Conservation (phyloP, 2,113 vertebrate genomes). For the Chascanopsetta lugubris region DNA sequence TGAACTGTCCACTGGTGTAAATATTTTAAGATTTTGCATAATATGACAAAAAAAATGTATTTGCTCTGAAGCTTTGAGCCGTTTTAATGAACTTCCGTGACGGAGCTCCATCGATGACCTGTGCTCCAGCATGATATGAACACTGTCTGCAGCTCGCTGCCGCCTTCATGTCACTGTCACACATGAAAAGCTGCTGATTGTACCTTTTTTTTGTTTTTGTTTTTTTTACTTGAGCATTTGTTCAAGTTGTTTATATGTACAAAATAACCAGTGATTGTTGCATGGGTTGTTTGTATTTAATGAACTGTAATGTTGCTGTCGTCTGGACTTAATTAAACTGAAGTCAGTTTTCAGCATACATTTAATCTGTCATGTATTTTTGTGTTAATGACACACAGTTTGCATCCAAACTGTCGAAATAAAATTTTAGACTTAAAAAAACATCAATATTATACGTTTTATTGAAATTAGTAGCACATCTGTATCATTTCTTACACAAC, state of each 20-base stretch:
- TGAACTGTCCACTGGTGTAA: constrained; percentile 3
- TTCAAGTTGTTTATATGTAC: constrained; percentile 68
- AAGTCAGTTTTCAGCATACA: constrained; percentile 9
- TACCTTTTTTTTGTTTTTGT: constrained; percentile 8
- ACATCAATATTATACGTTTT: too few species aligned
- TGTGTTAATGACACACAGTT: background rate
- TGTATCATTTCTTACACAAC: too few species aligned
- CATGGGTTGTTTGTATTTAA: constrained; percentile 59
- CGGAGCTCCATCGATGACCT: too few species aligned
- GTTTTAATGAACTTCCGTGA: constrained; percentile 13
- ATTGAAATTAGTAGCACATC: too few species aligned
- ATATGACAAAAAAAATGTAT: background rate
- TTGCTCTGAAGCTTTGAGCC: background rate
- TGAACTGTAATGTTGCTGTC: constrained; percentile 17
- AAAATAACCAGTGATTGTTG: constrained; percentile 50
- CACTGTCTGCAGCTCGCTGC: too few species aligned
- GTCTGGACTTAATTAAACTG: constrained; percentile 55
- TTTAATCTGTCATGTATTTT: background rate
- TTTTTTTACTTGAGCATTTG: constrained; percentile 22
- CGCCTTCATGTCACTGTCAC: background rate
- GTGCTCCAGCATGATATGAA: too few species aligned
- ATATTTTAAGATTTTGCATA: constrained; percentile 11
- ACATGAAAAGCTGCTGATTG: background rate
- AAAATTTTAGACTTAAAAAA: too few species aligned
- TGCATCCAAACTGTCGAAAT: too few species aligned